A percentile compares a stretch with the other conserved stretches of the same genome.
Conservation (phyloP, 2,888 invertebrate genomes). For the Rhamnusium bicolor region DNA sequence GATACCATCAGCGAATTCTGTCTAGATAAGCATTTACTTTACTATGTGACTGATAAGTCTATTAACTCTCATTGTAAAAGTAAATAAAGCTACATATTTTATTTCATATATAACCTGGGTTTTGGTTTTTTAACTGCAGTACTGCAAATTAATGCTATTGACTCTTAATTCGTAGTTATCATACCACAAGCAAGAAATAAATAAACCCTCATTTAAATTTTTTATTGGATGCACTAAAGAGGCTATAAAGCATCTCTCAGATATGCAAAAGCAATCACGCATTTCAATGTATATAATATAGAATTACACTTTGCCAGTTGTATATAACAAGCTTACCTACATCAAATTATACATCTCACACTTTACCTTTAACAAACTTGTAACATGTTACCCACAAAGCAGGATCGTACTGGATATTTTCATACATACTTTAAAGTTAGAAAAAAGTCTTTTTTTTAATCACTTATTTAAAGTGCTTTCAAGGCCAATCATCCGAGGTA, state of each 20-base stretch:
- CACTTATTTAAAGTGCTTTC: too few species aligned
- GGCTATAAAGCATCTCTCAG: background rate
- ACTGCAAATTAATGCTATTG: background rate
- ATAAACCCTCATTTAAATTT: constrained; percentile 23
- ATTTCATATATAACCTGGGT: background rate
- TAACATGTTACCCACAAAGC: constrained; percentile 5
- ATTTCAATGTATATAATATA: constrained; percentile 24
- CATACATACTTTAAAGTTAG: too few species aligned
- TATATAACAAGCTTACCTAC: constrained; percentile 33
- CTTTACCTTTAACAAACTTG: constrained; percentile 33
- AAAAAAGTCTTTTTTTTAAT: too few species aligned
- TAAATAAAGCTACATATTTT: background rate
- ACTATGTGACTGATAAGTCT: too few species aligned
- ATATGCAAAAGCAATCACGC: constrained; percentile 30
- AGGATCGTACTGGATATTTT: constrained; percentile 26
- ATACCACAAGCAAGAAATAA: background rate
- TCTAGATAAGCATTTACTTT: too few species aligned
- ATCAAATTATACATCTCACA: constrained; percentile 48
- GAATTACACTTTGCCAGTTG: constrained; percentile 46
- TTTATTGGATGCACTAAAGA: constrained; percentile 11
- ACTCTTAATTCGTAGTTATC: constrained; percentile 5
- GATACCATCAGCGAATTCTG: too few species aligned
- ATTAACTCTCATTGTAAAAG: too few species aligned
- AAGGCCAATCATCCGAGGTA: too few species aligned
- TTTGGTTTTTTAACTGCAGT: background rate